Evolutionary conservation across 1,140 invertebrate species (phyloP).

Genomic region (Coboldia fuscipes): DNA sequence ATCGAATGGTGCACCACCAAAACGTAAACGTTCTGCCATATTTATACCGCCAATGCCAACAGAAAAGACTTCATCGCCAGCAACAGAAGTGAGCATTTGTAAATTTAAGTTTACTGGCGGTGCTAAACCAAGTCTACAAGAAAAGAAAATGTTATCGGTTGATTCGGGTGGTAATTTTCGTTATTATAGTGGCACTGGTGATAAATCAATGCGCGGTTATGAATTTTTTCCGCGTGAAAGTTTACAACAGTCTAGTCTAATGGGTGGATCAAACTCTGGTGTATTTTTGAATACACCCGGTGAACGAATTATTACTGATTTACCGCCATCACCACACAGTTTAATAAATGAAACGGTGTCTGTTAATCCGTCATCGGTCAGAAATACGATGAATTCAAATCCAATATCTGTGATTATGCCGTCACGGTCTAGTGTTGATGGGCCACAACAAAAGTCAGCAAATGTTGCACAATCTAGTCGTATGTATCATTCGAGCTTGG

Average conservation of each 20-base stretch:
- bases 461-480: conserved; percentile 1
- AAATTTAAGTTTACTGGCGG: conserved; percentile 85
- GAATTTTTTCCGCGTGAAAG: conserved; percentile 51
- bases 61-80: conserved; percentile 45
- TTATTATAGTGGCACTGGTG: conserved; percentile 59
- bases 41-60: conserved; percentile 57
- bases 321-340: conserved; percentile 18
- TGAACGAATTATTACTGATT: conserved; percentile 25
- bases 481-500: conserved; percentile 3
- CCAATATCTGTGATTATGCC: too few relatives aligned
- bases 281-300: conserved; percentile 27
- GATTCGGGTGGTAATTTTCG: conserved; percentile 68
- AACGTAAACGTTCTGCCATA: conserved; percentile 55
- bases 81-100: conserved; percentile 69
- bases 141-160: conserved; percentile 77
- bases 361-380: too few relatives aligned
- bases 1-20: conserved; percentile 25
- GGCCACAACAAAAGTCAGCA: conserved; percentile 8
- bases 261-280: conserved; percentile 22
- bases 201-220: conserved; percentile 52
- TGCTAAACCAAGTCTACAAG: conserved; percentile 62
- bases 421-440: too few relatives aligned
- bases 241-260: conserved; percentile 28
- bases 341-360: conserved; percentile 21
- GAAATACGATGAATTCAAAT: too few relatives aligned